Percentiles rank a stretch among this genome's conserved stretches.
phyloP scores from a whole-genome alignment of 92 coral and sea anemone species.

The Palythoa grandiflora region DNA sequence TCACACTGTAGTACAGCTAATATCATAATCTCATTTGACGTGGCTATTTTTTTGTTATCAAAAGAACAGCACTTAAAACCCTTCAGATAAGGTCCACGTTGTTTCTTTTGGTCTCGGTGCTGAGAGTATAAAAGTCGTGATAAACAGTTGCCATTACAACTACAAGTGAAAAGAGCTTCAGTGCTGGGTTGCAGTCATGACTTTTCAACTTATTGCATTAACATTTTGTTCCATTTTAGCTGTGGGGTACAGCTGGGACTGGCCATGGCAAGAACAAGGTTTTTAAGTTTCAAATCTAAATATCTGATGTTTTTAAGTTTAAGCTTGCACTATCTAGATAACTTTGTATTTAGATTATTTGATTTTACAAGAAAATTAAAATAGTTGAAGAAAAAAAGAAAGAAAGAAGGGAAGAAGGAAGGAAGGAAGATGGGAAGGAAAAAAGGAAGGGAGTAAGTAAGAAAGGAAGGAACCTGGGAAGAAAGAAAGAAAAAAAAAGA shows the following conservation, averaged over 20 bases:
- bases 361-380: too few species aligned
- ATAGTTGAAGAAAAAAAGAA: not conserved
- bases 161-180: not conserved
- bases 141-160: too few species aligned
- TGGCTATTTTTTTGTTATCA: too few species aligned
- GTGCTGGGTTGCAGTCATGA: not conserved
- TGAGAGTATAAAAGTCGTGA: too few species aligned
- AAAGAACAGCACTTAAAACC: too few species aligned
- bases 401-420: not conserved
- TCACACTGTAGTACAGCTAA: too few species aligned
- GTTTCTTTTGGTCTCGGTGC: too few species aligned
- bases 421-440: too few species aligned
- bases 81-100: too few species aligned
- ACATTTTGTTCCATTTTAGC: not conserved
- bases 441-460: too few species aligned
- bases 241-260: not conserved
- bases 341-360: not conserved
- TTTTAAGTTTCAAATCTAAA: not conserved
- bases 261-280: slow-evolving; percentile 26
- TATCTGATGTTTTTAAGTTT: not conserved
- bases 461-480: not conserved
- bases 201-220: not conserved
- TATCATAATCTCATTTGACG: too few species aligned
- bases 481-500: not conserved
- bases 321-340: not conserved